Base-by-base conservation (phyloP, 1,140 invertebrate genomes). In the Euschistus heros region DNA sequence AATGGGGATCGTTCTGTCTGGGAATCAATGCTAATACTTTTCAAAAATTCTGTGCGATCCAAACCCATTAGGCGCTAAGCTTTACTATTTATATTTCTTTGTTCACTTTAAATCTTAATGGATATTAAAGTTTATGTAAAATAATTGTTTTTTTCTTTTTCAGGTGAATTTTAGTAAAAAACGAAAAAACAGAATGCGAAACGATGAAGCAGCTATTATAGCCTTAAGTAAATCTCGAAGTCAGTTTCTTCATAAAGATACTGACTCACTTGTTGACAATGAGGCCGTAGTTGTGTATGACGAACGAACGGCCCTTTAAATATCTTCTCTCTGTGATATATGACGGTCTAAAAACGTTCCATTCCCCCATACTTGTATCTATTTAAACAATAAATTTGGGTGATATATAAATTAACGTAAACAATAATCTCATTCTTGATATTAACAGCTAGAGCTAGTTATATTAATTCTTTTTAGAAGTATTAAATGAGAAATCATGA, bases 251-350 rank as follows among this genome's bases (percentile, higher is more conserved):
- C 75, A 78, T 63, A 78, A 72, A 66, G 81, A 80, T 66, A 82
- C 79, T 27, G 80, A 81, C 70, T 79, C 78, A 17, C 71, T 82
- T 52, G 80, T 82, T 8, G 80, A 85, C 71, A 84, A 85, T 66
- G 85, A 86, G 75, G 85, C 84, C 26, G 82, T 86, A 63, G 84
- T 87, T 61, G 84, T 87, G 13, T 86, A 86, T 70, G 84, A 87
- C 73, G 85, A 87, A 77, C 74, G 85, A 54, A 87, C 86, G 42
- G 84, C 83, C 44, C 78, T 87, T 60, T 84, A 69, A n/a, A 62
- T 57, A 57, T 26, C 47, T 50, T 50, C 24, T 65, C 54, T 57
- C 54, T 57, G 54, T 57, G 54, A 57, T 57, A 52, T 10, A 17
- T 24, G 18, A 57, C 22, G 54, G 54, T 57, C 54, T 57, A 57